phyloP scores from a whole-genome alignment of 2,113 vertebrate species.

The Egretta garzetta region DNA sequence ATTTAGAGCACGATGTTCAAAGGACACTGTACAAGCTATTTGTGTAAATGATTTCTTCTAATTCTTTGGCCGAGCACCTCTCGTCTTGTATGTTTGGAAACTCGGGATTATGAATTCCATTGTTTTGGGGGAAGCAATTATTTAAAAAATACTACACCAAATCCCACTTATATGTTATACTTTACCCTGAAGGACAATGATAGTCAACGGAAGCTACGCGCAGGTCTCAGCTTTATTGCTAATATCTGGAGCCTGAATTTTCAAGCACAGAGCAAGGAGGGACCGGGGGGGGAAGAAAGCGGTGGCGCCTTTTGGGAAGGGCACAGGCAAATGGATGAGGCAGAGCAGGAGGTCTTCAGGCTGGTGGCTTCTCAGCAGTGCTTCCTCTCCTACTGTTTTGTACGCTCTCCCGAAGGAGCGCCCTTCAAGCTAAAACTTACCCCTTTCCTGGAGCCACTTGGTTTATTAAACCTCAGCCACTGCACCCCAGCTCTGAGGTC shows the following conservation, averaged over 20 bases:
- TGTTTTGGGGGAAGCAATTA: not conserved
- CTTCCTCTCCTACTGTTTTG: not conserved
- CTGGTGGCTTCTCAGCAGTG: not conserved
- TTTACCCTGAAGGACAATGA: not conserved
- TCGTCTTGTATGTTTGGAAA: not conserved
- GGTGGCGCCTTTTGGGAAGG: accelerated
- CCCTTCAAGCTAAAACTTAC: not conserved
- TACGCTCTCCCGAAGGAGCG: accelerated
- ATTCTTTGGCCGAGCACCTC: not conserved
- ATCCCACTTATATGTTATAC: accelerated
- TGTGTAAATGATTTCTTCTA: conserved; percentile 36
- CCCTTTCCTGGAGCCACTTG: not conserved
- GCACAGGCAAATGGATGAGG: accelerated
- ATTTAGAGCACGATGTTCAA: conserved; percentile 38
- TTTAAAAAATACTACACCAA: not conserved
- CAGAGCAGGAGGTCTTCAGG: not conserved
- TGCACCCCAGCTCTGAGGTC: not conserved
- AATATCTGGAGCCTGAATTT: not conserved
- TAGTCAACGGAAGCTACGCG: not conserved
- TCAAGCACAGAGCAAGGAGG: not conserved
- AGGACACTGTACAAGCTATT: not conserved
- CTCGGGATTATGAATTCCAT: accelerated
- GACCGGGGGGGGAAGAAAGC: not conserved
- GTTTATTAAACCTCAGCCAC: not conserved
- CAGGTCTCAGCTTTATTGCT: not conserved